Conservation (phyloP, 1,140 invertebrate species). For the Drosophila paulistorum region DNA sequence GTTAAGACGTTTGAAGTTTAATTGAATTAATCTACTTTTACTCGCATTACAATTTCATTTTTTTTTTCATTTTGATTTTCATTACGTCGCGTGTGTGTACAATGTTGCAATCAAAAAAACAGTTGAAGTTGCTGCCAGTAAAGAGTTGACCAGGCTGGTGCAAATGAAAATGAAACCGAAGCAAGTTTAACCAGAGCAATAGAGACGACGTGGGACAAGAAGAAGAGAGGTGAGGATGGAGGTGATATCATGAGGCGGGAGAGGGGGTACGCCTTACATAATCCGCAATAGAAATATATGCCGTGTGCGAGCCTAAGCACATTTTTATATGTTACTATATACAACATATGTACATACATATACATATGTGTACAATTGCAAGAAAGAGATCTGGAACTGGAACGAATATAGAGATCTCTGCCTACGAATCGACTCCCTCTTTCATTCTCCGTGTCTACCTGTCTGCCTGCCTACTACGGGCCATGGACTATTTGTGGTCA, state of each 20-base stretch:
- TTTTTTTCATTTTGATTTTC: background rate
- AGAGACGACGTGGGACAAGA: constrained; percentile 16
- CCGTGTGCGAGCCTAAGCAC: constrained; percentile 17
- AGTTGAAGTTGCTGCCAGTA: constrained; percentile 18
- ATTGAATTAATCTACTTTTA: constrained; percentile 21
- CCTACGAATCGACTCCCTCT: background rate
- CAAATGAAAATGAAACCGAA: constrained; percentile 59
- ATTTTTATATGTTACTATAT: constrained; percentile 11
- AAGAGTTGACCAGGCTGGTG: constrained; percentile 42
- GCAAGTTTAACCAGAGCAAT: constrained; percentile 53
- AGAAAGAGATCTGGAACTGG: constrained; percentile 48
- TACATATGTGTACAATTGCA: background rate
- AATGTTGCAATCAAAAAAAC: constrained; percentile 48
- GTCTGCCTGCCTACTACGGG: background rate
- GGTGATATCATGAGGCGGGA: background rate
- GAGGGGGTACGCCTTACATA: constrained; percentile 44
- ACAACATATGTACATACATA: too few species aligned
- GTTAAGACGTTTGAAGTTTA: background rate
- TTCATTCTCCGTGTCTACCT: background rate
- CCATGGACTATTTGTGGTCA: constrained; percentile 46
- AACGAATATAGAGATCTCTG: constrained; percentile 14
- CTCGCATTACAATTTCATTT: constrained; percentile 30
- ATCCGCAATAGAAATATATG: constrained; percentile 52
- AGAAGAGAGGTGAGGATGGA: background rate
- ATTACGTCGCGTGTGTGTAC: constrained; percentile 15